Evolutionary conservation across 2,888 invertebrate species (phyloP), one percentile per base, ranked within the genome.

Genomic region (Sthenelais limicola): DNA sequence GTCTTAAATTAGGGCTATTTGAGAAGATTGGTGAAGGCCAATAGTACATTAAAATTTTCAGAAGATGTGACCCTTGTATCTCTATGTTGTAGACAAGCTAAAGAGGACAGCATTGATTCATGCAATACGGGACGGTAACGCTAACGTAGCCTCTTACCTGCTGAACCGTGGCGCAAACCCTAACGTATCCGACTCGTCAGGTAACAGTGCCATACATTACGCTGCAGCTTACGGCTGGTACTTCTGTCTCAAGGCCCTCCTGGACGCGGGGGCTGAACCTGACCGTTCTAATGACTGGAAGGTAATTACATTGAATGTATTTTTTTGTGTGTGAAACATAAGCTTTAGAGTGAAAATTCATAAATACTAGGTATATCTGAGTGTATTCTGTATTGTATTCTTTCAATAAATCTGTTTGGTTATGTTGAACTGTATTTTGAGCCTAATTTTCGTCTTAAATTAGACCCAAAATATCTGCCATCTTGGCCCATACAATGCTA

Each of bases 191-290:
- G 90, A 90, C 78, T 87, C 88, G 33, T 90, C 90, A 5, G 90
- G 89, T 35, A 90, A 90, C 80, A 85, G 89, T 0, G 79, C 88
- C 0, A 84, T 89, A 1, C 90, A 90, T 82, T 90, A 90, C 81
- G 90, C 90, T 1, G 88, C 89, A 56, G 90, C 90, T 0, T 91
- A 90, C 80, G 90, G 90, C 24, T 90, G 90, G 90, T 87, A 89
- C 79, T 89, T 88, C 78, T 87, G 87, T 73, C 81, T 89, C 33
- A 86, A 89, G 75, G 77, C 89, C 9, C 83, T 90, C n/a, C 81
- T 89, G n/a, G 88, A 89, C 76, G 84, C 83, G 26, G 84, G 83
- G 0, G 89, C 88, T 32, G 81, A 84, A 26, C 82, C 87, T 4
- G 86, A 85, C 77, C 80, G 80, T n/a, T 76, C 83, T n/a, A 89